Evolutionary conservation across 2,888 invertebrate species (phyloP).

Genomic region (Lasius fuliginosus): DNA sequence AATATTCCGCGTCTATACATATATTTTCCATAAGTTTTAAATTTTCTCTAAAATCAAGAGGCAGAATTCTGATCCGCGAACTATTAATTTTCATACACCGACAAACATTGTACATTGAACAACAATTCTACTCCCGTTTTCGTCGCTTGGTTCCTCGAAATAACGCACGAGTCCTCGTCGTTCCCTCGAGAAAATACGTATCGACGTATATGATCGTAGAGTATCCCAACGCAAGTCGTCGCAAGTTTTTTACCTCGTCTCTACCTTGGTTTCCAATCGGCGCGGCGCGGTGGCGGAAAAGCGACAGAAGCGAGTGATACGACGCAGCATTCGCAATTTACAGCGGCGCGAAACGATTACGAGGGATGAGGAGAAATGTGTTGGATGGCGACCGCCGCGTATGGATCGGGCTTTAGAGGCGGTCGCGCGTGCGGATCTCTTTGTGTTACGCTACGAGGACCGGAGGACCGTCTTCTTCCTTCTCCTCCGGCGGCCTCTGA

Average conservation of each 20-base stretch:
- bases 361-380: constrained; percentile 58
- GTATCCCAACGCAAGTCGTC: constrained; percentile 12
- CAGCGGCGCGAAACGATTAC: constrained; percentile 69
- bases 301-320: constrained; percentile 16
- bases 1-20: too few species aligned
- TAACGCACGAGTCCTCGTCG: constrained; percentile 12
- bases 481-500: constrained; percentile 71
- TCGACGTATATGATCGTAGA: constrained; percentile 38
- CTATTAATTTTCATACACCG: constrained; percentile 20
- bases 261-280: background rate
- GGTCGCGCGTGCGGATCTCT: constrained; percentile 74
- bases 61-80: background rate
- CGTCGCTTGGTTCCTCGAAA: constrained; percentile 12
- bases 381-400: constrained; percentile 58
- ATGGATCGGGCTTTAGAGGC: constrained; percentile 76
- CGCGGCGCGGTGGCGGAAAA: background rate
- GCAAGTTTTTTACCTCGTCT: background rate
- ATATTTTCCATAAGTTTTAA: constrained; percentile 1
- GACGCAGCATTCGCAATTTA: constrained; percentile 64
- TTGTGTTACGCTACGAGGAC: constrained; percentile 73
- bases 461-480: constrained; percentile 77
- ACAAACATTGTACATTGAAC: background rate
- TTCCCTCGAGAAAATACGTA: constrained; percentile 27
- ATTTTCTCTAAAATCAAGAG: background rate
- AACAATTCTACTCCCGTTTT: background rate